These are phyloP conservation scores for Argyresthia albistria DNA, from an alignment of 2,888 invertebrate species.

Conservation along the genomic window DNA sequence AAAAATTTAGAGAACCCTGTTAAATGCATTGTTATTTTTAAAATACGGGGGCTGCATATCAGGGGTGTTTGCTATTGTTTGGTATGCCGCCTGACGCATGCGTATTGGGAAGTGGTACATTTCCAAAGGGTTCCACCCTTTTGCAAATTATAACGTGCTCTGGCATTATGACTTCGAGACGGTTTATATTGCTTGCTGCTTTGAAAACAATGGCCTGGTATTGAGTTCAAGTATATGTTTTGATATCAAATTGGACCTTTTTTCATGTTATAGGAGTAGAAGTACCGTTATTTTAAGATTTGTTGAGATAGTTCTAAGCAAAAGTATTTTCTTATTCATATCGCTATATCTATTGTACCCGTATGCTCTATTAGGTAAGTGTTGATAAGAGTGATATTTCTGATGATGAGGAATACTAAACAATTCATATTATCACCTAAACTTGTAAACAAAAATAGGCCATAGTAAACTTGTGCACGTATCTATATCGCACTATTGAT, in stretches of 20 bases:
- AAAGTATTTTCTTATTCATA: too few relatives aligned
- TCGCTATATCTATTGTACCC: too few relatives aligned
- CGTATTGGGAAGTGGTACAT: slow-evolving; percentile 2
- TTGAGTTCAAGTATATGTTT: neutral
- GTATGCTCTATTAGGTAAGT: too few relatives aligned
- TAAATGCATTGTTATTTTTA: slow-evolving; percentile 5
- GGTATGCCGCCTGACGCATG: slow-evolving; percentile 6
- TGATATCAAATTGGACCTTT: neutral
- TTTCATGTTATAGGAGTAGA: too few relatives aligned
- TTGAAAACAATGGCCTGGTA: neutral
- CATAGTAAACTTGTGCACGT: too few relatives aligned
- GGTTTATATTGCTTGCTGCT: neutral
- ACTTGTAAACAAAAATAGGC: too few relatives aligned
- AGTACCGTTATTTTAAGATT: too few relatives aligned
- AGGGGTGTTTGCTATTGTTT: slow-evolving; percentile 6
- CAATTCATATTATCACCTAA: too few relatives aligned
- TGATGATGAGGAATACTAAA: too few relatives aligned
- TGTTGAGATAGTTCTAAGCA: too few relatives aligned
- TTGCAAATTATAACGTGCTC: neutral
- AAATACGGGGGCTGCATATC: slow-evolving; percentile 1
- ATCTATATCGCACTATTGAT: neutral
- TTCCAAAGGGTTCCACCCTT: slow-evolving; percentile 3
- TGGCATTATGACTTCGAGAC: neutral
- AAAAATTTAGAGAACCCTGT: neutral
- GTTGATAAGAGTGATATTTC: too few relatives aligned